Percentiles rank a stretch among this genome's conserved stretches.
phyloP scores from a whole-genome alignment of 2,113 vertebrate species.

The Paramisgurnus dabryanus region DNA sequence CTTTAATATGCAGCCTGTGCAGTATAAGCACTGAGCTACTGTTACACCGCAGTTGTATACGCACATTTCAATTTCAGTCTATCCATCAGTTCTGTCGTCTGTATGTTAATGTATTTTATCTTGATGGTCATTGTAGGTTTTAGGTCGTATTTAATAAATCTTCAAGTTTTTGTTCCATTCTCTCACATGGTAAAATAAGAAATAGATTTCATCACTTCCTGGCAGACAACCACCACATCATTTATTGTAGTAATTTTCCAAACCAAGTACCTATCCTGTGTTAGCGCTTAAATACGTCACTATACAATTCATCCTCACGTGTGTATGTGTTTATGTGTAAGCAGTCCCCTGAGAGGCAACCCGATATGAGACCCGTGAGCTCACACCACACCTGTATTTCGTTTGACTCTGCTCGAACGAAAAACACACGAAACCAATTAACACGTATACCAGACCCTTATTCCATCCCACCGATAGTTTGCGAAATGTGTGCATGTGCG shows the following conservation, averaged over 20 bases:
- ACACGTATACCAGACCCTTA: conserved; percentile 42
- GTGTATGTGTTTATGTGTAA: conserved; percentile 43
- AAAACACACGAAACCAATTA: conserved; percentile 70
- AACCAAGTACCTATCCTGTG: background rate
- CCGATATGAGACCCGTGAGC: conserved; percentile 58
- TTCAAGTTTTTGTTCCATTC: conserved; percentile 17
- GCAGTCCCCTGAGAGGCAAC: conserved; percentile 24
- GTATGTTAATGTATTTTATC: background rate
- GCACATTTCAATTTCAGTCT: no score
- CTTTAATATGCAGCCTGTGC: no score
- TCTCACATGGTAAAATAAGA: conserved; percentile 5
- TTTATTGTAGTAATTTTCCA: conserved; percentile 15
- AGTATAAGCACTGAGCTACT: no score
- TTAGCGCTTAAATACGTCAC: background rate
- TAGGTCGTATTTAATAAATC: background rate
- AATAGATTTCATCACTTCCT: conserved; percentile 24
- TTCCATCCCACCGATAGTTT: conserved; percentile 32
- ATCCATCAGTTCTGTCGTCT: background rate
- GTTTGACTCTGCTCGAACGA: conserved; percentile 25
- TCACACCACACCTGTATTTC: conserved; percentile 60
- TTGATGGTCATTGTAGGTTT: background rate
- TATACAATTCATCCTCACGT: background rate
- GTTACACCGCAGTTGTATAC: no score
- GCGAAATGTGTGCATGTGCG: background rate
- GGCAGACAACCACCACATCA: conserved; percentile 13